Base-by-base conservation (phyloP, 2,797 vertebrate genomes). In the Cyclopterus lumpus region DNA sequence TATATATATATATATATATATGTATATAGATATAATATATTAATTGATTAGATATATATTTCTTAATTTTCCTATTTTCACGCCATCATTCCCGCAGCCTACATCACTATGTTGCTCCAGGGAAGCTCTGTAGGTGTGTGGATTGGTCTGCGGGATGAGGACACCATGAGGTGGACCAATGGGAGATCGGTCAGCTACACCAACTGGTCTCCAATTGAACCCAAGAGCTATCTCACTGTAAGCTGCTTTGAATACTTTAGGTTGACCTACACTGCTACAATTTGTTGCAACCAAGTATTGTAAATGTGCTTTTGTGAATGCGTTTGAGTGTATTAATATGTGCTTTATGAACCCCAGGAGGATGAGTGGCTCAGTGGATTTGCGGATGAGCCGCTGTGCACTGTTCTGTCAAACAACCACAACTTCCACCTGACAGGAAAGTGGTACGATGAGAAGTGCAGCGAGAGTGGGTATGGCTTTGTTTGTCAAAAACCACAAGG, bases 51-150 rank as follows among this genome's bases (percentile, higher is more conserved):
- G 28, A 54, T 28, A 3, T 51, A 38, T 38, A 8, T 71, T 62
- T 62, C 85, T 72, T 18, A 79, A 53, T 75, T 63, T 65, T 69
- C 44, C 51, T 81, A 46, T 78, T 76, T 51, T 75, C 40, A 32
- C 75, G 22, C 42, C 46, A 9, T 84, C 51, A 49, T 82, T 69
- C 42, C 82, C 84, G 38, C 87, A 95, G 97, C 97, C 83, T 98
- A 97, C 92, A 94, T 99, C 90, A 97, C 96, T 78, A 97, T 99
- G 96, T 94, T 97, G 93, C 96, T 99, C 2, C 94, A 96, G 89
- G 96, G 96, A 46, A 86, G 87, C 76, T 93, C 94, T 26, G 93
- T 93, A 0, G 95, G 95, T 64, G 94, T 99, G 79, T 99, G 98
- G 97, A 97, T 99, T 64, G 96, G 96, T 40, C 91, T 96, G 46